Base-by-base conservation (phyloP, 1,140 invertebrate species). In the Drosophila tsacasi region DNA sequence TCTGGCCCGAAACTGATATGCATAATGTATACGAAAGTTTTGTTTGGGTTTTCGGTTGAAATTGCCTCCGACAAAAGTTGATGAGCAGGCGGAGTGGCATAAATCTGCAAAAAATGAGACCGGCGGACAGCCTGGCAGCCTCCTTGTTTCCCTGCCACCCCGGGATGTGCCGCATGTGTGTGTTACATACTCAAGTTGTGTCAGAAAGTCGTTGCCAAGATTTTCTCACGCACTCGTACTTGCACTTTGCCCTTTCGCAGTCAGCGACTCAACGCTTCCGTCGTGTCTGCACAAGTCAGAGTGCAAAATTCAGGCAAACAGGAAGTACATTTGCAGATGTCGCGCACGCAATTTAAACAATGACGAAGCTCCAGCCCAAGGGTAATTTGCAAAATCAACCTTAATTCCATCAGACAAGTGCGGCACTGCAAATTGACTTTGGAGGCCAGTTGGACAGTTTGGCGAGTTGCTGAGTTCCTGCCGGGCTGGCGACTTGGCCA, bases 1-100 rank as follows among this genome's bases (percentile, higher is more conserved):
- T 50, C 35, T 46, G 54, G 35, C 21, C 47, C 39, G 55, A 71
- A 79, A 72, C 62, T 83, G 76, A 87, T 86, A 87, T 87, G 57
- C 64, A 77, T 73, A 80, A 89, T 80, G 58, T 85, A 81, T 74
- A 44, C 59, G 27, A 71, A 79, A 86, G 47, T 82, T 81, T 82
- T 72, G 54, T 21, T 44, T 32, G 17, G 39, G 39, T 21, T 61
- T 64, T 71, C 47, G 49, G 46, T 72, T 69, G n/a, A 74, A 74
- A 68, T 59, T 79, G 75, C 75, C 75, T 63, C 59, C 12, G 62
- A 58, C 59, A n/a, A 75, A 74, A 69, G 49, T 83, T 83, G 78
- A 75, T 54, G 64, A 35, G 46, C 40, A 27, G n/a, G 39, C 47
- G 62, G 50, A 74, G 63, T 78, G 64, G 75, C 75, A 75, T 69